Evolutionary conservation across 1,140 invertebrate genomes (phyloP).

Genomic region (Sycophaga agraensis): DNA sequence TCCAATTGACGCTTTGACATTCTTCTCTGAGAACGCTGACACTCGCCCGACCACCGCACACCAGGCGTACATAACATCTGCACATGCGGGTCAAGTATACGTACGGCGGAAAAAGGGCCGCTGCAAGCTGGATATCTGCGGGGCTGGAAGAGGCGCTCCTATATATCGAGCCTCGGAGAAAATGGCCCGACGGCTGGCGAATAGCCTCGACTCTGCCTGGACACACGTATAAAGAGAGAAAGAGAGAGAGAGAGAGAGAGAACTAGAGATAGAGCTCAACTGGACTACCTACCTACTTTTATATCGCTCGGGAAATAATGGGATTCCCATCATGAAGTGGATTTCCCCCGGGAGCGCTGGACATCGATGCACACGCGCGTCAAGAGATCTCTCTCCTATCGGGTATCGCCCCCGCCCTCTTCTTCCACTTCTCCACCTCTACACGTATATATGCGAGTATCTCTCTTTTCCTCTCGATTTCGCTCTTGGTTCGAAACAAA

Average conservation of each 20-base stretch:
- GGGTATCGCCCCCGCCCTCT: background rate
- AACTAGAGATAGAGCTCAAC: conserved; percentile 16
- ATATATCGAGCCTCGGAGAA: conserved; percentile 24
- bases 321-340: conserved; percentile 61
- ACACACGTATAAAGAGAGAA: background rate
- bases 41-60: background rate
- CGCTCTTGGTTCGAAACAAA: too few species aligned
- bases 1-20: too few species aligned
- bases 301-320: conserved; percentile 59
- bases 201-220: conserved; percentile 32
- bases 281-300: conserved; percentile 52
- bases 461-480: too few species aligned
- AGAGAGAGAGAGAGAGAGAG: conserved; percentile 22
- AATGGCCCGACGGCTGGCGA: conserved; percentile 31
- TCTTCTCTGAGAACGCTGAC: too few species aligned
- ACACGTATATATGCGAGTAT: too few species aligned
- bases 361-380: conserved; percentile 51
- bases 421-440: conserved; percentile 29
- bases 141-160: conserved; percentile 17
- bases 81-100: background rate
- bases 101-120: background rate
- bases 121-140: background rate
- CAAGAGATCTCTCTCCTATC: conserved; percentile 53
- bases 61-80: background rate
- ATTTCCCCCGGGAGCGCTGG: conserved; percentile 56